Base-by-base conservation (phyloP, 2,113 vertebrate species). In the Nerophis ophidion region DNA sequence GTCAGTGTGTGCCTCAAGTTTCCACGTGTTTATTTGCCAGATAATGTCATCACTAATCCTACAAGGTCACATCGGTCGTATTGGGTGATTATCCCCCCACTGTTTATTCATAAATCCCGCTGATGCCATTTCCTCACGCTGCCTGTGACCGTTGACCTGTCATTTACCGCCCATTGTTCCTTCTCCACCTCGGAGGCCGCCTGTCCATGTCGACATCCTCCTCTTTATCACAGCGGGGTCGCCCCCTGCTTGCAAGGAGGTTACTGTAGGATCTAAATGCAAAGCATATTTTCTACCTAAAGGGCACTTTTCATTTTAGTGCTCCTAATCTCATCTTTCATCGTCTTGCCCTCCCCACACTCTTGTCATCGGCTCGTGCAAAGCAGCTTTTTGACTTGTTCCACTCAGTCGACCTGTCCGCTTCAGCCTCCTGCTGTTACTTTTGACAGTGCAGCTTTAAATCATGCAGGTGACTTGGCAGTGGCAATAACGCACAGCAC, bases 91-190 rank as follows among this genome's bases (percentile, higher is more conserved):
- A 82, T 83, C 65, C 70, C 70, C 84, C 86, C 82, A 84, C 82
- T 84, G 86, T 85, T 87, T 88, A 88, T 88, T 88, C 86, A 86
- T 84, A 82, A 75, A 74, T 82, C 86, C 84, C 68, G 80, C 86
- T 70, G 81, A 88, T 88, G 82, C 82, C 81, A 86, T 86, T 88
- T 88, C 84, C 84, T 84, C 81, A 79, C 67, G 80, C 84, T 74
- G 74, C 47, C 63, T 64, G 45, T 59, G 51, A 80, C 80, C 70
- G 73, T 65, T 85, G 86, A 88, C 86, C 86, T 79, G 78, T 88
- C 84, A 85, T 86, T 86, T 86, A 81, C 86, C 84, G 65, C 84
- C 82, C 17, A 66, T 65, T 15, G 69, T 56, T 35, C 49, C 69
- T 66, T 6, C 59, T 70, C 76, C 75, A 61, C 71, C 72, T 62